Conservation (phyloP, 1,140 invertebrate genomes). For the Lasioglossum albipes region DNA sequence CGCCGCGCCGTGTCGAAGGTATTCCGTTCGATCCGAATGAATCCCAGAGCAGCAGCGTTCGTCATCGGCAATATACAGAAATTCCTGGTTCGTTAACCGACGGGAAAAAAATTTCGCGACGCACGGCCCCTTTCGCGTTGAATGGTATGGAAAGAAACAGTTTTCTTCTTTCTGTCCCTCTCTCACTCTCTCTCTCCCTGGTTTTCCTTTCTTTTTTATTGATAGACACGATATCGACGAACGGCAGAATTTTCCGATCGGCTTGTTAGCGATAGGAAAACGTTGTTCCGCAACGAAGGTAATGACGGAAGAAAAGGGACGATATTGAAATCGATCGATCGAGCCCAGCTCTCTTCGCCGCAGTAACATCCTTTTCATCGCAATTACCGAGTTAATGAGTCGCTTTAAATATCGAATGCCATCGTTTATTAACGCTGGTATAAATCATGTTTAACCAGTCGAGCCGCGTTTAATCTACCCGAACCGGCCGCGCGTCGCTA, state of each 20-base stretch:
- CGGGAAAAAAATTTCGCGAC: background rate
- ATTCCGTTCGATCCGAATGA: background rate
- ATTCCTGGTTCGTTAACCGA: background rate
- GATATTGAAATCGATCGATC: constrained; percentile 40
- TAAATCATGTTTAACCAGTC: constrained; percentile 48
- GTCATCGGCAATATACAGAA: background rate
- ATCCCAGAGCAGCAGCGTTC: no score
- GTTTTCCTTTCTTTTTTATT: background rate
- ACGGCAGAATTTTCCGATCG: constrained; percentile 38
- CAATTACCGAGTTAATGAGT: constrained; percentile 50
- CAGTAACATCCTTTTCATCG: constrained; percentile 31
- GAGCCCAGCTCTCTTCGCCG: background rate
- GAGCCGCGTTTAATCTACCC: constrained; percentile 32
- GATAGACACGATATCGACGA: constrained; percentile 26
- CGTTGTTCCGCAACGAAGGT: constrained; percentile 30
- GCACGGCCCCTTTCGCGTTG: background rate
- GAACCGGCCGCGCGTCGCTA: constrained; percentile 2
- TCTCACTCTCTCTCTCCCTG: background rate
- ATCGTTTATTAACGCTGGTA: constrained; percentile 46
- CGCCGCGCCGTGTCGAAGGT: background rate
- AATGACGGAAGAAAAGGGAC: constrained; percentile 20
- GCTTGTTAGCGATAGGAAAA: constrained; percentile 41
- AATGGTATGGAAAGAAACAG: constrained; percentile 25
- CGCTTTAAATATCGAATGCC: constrained; percentile 50
- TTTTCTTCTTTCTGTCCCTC: background rate